Base-by-base conservation (phyloP, 2,113 vertebrate genomes). In the Girardinichthys multiradiatus region DNA sequence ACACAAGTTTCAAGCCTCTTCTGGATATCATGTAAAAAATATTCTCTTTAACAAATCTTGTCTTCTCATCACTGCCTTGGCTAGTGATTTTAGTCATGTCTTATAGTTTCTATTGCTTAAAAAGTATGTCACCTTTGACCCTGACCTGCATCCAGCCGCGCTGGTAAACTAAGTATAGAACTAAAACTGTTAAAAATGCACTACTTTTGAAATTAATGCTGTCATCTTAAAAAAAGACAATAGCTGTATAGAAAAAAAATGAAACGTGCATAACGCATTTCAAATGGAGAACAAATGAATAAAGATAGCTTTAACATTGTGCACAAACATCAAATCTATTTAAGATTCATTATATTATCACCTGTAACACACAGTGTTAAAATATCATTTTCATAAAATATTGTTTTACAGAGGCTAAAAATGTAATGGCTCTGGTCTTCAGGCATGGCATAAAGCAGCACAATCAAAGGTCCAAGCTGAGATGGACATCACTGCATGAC, bases 1-100 rank as follows among this genome's bases (percentile, higher is more conserved):
- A 78, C 74, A 77, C 51, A 62, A 21, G 65, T 78, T 57, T 66
- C 67, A 35, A 76, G 68, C 42, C 19, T 39, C 30, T 1, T 12
- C 7, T 39, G 6, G 6, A 39, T 10, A 13, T 39, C 6, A 39
- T 39, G 37, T 39, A 39, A 12, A 13, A 33, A 33, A 4, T 3
- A 33, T 33, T 33, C 6, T 33, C 31, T 4, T 33, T 33, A 4
- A 6, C 31, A 33, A 3, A 33, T 33, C 31, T 33, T 19, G 42
- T 5, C 42, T 45, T 45, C 42, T 45, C 17, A 19, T 19, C 42
- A 6, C 17, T 45, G 42, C 42, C 17, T 45, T 19, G 42, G 4
- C 15, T 19, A 6, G 5, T 45, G 42, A 45, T 14, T 45, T 45
- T 42, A 15, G 13, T 19, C 6, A 19, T 45, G 17, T 45, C 15